phyloP scores from a whole-genome alignment of 2,888 invertebrate species.

The Scelioninae gen. 1 region DNA sequence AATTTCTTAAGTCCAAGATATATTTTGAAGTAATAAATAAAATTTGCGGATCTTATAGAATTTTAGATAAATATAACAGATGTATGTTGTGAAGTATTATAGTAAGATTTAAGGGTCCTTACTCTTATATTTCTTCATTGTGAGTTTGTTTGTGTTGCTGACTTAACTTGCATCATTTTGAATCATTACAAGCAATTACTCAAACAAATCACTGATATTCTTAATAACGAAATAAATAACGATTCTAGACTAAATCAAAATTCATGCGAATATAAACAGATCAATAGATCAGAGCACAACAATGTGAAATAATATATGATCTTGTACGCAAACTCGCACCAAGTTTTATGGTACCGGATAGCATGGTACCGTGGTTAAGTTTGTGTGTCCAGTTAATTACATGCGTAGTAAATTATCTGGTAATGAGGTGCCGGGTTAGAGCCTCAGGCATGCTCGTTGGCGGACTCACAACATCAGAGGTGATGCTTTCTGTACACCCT shows the following conservation, averaged over 20 bases:
- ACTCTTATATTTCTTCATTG: not conserved
- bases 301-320: conserved; percentile 78
- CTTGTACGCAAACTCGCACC: conserved; percentile 62
- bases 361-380: conserved; percentile 74
- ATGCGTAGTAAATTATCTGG: conserved; percentile 83
- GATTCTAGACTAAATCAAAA: conserved; percentile 56
- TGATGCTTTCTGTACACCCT: conserved; percentile 73
- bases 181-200: conserved; percentile 58
- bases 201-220: conserved; percentile 49
- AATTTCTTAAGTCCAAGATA: no score
- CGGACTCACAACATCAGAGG: conserved; percentile 61
- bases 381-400: conserved; percentile 84
- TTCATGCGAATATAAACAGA: conserved; percentile 76
- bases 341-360: conserved; percentile 61
- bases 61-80: not conserved
- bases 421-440: conserved; percentile 83
- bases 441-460: conserved; percentile 76
- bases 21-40: not conserved
- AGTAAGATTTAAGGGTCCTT: not conserved
- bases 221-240: conserved; percentile 63
- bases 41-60: not conserved
- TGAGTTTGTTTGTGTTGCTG: conserved; percentile 23
- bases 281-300: conserved; percentile 78
- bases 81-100: not conserved
- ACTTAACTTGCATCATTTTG: conserved; percentile 19